Evolutionary conservation across 2,113 vertebrate genomes (phyloP), one percentile per base, ranked within the genome.

Genomic region (Chunga burmeisteri): DNA sequence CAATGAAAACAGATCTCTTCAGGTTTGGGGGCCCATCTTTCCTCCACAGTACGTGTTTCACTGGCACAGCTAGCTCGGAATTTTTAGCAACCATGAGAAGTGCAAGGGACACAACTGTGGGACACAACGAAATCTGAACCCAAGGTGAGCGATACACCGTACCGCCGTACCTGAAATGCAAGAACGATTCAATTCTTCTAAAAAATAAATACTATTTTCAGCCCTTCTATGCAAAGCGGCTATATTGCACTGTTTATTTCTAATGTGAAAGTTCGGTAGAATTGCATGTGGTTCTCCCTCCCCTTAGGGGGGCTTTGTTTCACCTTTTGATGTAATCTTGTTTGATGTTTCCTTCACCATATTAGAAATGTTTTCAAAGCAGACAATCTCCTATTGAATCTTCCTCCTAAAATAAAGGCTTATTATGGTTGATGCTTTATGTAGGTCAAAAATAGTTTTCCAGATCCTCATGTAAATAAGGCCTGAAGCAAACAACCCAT

Each of bases 401-500:
- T 88, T 70, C 58, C 56, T 73, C 71, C 26, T 62, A 94, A 96
- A 93, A 91, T 62, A 95, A 96, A 85, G 50, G n/a, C 29, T 83
- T 92, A 70, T 92, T 93, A 67, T 20, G 20, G 63, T 14, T 86
- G 72, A 81, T 78, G 44, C 47, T 90, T 95, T 95, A 93, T 91
- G 46, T 92, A 96, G 94, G 94, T 96, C 78, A 93, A 83, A 79
- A 96, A 90, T 0, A 90, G 89, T 85, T 95, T 91, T 67, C 80
- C 91, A 95, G 81, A 94, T 86, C 79, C 66, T 94, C 79, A 80
- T 92, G 93, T 83, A 96, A 97, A 97, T 96, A 96, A 96, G 74
- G 44, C 59, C 92, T 52, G 87, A 90, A 90, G 85, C 56, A 82
- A 94, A 94, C 27, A 87, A 85, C 67, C 95, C 93, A 16, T 8